phyloP scores from a whole-genome alignment of 2,113 vertebrate species.

The Tretioscincus oriximinensis region DNA sequence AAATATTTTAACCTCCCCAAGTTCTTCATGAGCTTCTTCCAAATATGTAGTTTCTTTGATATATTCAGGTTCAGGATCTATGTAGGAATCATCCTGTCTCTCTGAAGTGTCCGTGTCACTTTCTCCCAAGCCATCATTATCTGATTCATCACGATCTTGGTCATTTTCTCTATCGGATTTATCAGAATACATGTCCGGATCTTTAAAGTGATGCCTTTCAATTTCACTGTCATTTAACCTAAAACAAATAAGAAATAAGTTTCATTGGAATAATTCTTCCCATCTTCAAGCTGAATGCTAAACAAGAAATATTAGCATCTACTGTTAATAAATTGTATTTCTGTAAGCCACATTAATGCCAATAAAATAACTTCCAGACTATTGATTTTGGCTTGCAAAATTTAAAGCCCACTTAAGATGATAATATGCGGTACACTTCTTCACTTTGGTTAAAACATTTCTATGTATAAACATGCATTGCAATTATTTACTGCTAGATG shows the following conservation, averaged over 20 bases:
- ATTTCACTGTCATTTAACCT: conserved; percentile 93
- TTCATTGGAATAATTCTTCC: not conserved
- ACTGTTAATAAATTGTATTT: not conserved
- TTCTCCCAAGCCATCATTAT: conserved; percentile 92
- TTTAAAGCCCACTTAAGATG: not conserved
- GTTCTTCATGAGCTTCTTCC: conserved; percentile 90
- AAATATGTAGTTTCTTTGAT: conserved; percentile 87
- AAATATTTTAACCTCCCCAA: conserved; percentile 85
- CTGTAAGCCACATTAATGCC: not conserved
- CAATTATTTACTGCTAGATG: not conserved
- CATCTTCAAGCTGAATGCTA: not conserved
- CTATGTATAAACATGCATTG: not conserved
- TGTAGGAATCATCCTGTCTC: conserved; percentile 90
- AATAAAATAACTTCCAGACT: not conserved
- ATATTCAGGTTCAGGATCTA: conserved; percentile 86
- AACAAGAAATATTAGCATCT: not conserved
- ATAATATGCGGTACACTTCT: not conserved
- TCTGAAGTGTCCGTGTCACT: conserved; percentile 95
- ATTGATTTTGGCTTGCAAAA: not conserved
- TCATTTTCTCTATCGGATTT: conserved; percentile 96
- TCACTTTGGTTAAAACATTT: not conserved
- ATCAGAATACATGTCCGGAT: conserved; percentile 94
- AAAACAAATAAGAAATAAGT: conserved; percentile 18
- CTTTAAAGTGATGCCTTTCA: conserved; percentile 87
- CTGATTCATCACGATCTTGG: conserved; percentile 92